Base-by-base conservation (phyloP, 2,888 invertebrate species). In the Carterocephalus palaemon region DNA sequence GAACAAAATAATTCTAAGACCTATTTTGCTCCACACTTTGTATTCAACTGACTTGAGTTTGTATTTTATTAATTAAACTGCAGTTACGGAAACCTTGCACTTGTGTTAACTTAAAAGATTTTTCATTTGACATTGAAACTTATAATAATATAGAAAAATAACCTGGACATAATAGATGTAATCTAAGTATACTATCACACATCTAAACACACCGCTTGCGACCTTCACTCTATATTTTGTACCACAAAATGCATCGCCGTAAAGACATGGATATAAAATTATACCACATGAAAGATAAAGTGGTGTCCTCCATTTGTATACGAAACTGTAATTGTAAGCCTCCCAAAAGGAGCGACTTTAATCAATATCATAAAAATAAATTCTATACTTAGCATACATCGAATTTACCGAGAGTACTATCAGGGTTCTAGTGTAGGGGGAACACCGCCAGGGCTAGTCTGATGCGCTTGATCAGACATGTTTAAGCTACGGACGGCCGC, bases 401-500 rank as follows among this genome's bases (percentile, higher is more conserved):
- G 57, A 59, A 59, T 10, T 40, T 42, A 47, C 47, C 33, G 43
- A 31, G 19, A 32, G 48, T 52, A 53, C 47, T 40, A 46, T 45
- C 45, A 29, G 47, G 38, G 43, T 39, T 48, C 42, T 45, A 24
- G 43, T 60, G 50, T 64, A 70, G 65, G 70, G 72, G 64, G 70
- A 29, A 70, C 64, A 62, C 53, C 54, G 40, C 49, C 56, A 66
- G 64, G 62, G 51, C 62, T 70, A 56, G 66, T 69, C 70, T 67
- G 73, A 65, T 47, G 36, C 28, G 56, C 64, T 64, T 60, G 55
- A 54, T 52, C 34, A 54, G 52, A 51, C 60, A 57, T 59, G 26
- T 54, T 79, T 85, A 86, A 72, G 92, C 92, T 53, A 92, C 84
- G 12, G 92, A 92, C 39, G 92, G 92, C 67, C 92, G 91, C 17